phyloP scores from a whole-genome alignment of 2,797 vertebrate genomes.

The Onychomys arenicola region DNA sequence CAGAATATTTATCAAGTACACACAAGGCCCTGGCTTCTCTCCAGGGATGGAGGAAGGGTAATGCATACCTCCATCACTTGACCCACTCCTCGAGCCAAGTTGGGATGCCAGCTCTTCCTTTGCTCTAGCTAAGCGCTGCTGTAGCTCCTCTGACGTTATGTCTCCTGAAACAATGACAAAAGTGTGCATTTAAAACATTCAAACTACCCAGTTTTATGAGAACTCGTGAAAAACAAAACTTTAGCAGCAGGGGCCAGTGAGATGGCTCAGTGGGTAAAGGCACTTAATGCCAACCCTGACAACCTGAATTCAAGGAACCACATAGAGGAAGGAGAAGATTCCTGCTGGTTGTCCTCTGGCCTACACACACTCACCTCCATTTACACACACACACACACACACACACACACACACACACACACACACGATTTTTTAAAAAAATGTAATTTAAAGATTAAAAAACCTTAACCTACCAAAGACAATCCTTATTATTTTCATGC shows the following conservation, averaged over 20 bases:
- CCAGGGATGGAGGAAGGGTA: too few relatives aligned
- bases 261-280: background rate
- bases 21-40: background rate
- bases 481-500: conserved; percentile 18
- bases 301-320: background rate
- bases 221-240: conserved; percentile 55
- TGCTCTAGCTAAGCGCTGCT: conserved; percentile 93
- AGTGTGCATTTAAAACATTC: conserved; percentile 24
- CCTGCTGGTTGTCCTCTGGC: background rate
- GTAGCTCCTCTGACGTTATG: conserved; percentile 96
- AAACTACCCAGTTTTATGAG: conserved; percentile 39
- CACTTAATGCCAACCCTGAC: too few relatives aligned
- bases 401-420: background rate
- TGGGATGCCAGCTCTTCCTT: conserved; percentile 94
- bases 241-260: background rate
- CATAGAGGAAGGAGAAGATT: background rate
- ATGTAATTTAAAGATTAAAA: background rate
- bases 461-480: conserved; percentile 22
- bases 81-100: conserved; percentile 87
- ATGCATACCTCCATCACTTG: conserved; percentile 85
- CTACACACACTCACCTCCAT: background rate
- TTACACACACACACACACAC: background rate
- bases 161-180: conserved; percentile 90
- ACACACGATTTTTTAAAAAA: background rate
- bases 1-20: background rate